Evolutionary conservation across 1,140 invertebrate species (phyloP).

Genomic region (Octopus sinensis): DNA sequence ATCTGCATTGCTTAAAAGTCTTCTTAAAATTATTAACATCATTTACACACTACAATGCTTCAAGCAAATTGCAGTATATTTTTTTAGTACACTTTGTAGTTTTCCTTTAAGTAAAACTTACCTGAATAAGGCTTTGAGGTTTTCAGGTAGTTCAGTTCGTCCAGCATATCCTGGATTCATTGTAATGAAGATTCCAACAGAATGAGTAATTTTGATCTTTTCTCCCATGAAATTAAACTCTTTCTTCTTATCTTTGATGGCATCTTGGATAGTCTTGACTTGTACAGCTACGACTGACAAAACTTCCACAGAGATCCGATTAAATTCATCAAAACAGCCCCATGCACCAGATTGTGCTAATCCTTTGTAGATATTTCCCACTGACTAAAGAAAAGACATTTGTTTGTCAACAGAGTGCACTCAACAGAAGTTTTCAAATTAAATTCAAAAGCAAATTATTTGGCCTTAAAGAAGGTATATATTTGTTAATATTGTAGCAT

Average conservation of each 20-base stretch:
- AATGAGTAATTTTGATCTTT: conserved; percentile 74
- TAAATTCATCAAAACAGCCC: conserved; percentile 96
- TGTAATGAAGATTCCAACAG: conserved; percentile 90
- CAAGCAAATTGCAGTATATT: too few species aligned
- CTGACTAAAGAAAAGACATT: not conserved
- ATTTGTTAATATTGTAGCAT: too few species aligned
- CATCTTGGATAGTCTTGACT: conserved; percentile 85
- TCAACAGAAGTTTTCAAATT: too few species aligned
- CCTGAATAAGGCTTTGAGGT: not conserved
- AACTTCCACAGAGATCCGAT: conserved; percentile 90
- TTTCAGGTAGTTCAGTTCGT: conserved; percentile 65
- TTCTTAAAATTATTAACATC: too few species aligned
- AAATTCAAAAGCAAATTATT: not conserved
- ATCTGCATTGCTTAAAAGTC: too few species aligned
- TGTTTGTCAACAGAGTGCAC: not conserved
- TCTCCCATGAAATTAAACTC: conserved; percentile 91
- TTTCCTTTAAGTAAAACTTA: not conserved
- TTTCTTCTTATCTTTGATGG: conserved; percentile 81
- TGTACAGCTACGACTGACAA: conserved; percentile 91
- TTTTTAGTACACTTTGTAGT: too few species aligned
- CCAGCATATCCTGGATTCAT: conserved; percentile 96
- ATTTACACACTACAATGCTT: too few species aligned
- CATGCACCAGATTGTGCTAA: conserved; percentile 90
- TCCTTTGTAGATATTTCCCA: conserved; percentile 81
- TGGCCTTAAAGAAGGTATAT: too few species aligned